These are phyloP conservation scores for Microcebus griseorufus DNA, from an alignment of 2,113 vertebrate genomes.

Conservation along the genomic window DNA sequence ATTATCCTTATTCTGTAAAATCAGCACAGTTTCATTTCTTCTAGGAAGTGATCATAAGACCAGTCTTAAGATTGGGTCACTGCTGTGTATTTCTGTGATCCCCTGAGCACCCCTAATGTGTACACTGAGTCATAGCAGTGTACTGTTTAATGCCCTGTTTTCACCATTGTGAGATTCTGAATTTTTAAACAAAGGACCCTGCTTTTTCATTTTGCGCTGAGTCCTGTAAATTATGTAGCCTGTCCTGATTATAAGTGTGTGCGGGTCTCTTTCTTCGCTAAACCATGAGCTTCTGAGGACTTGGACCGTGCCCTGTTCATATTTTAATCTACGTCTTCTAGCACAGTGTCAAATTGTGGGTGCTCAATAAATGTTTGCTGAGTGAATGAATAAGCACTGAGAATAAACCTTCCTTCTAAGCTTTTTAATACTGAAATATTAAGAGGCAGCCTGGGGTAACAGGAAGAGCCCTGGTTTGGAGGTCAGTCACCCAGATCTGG, in stretches of 20 bases:
- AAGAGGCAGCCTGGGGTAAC: neutral
- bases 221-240: neutral
- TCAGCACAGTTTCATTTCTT: neutral
- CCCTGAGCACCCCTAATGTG: neutral
- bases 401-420: neutral
- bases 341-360: neutral
- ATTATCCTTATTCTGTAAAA: neutral
- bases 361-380: neutral
- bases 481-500: neutral
- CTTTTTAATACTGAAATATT: neutral
- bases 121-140: neutral
- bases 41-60: neutral
- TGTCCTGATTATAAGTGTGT: neutral
- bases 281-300: neutral
- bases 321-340: neutral
- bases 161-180: neutral
- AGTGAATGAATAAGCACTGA: neutral
- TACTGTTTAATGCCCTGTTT: neutral
- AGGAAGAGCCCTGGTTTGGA: neutral
- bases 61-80: neutral
- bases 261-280: neutral
- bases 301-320: neutral
- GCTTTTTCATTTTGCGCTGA: neutral
- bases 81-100: neutral
- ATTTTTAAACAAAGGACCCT: neutral